Evolutionary conservation across 2,797 vertebrate species (phyloP).

Genomic region (Protosalanx chinensis): DNA sequence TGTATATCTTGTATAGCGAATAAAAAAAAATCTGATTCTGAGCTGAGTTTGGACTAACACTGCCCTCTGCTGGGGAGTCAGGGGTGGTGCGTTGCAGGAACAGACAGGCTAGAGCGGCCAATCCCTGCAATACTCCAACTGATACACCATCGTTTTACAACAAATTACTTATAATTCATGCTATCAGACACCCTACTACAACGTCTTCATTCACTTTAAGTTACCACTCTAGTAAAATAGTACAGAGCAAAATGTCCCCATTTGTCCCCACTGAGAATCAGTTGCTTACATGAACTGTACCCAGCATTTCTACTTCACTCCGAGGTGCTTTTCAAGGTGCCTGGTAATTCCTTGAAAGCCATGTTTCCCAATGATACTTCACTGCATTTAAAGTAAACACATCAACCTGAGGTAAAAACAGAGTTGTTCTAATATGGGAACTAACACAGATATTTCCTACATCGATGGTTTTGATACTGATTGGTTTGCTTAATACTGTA

Average conservation of each 20-base stretch:
- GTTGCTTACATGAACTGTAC: slow-evolving; percentile 19
- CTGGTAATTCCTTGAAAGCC: background rate
- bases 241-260: too few relatives aligned
- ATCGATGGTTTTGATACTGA: background rate
- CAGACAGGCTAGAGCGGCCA: too few relatives aligned
- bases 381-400: slow-evolving; percentile 5
- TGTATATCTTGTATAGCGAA: too few relatives aligned
- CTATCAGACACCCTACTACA: too few relatives aligned
- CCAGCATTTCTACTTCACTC: background rate
- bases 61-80: too few relatives aligned
- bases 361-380: background rate
- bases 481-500: background rate
- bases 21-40: too few relatives aligned
- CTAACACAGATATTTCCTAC: background rate
- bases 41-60: too few relatives aligned
- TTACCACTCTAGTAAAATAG: background rate
- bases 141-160: too few relatives aligned
- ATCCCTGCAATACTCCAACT: too few relatives aligned
- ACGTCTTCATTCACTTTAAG: background rate
- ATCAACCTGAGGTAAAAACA: background rate
- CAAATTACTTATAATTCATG: too few relatives aligned
- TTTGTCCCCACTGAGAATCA: slow-evolving; percentile 26
- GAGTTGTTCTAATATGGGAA: background rate
- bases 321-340: background rate
- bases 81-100: too few relatives aligned